A percentile compares a stretch with the other conserved stretches of the same genome.
Evolutionary conservation across 2,797 vertebrate species (phyloP).

Genomic region (Pipistrellus nathusii): DNA sequence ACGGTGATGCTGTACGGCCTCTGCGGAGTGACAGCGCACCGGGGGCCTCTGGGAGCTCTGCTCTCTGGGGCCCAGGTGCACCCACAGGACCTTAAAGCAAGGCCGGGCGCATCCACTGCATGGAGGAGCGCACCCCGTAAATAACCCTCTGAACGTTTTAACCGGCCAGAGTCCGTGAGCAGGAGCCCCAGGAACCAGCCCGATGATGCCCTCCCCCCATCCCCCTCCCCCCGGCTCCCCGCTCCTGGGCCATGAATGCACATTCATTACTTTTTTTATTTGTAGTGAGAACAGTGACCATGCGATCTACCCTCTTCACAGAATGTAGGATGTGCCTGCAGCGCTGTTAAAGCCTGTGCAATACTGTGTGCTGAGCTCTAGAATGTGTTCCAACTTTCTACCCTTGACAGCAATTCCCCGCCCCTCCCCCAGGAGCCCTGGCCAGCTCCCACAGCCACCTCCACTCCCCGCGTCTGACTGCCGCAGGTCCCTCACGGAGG

Average conservation of each 20-base stretch:
- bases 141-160: no score
- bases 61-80: background rate
- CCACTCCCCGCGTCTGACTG: background rate
- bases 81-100: fast-evolving
- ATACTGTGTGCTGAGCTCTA: fast-evolving
- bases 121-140: no score
- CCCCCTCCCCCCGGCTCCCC: background rate
- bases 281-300: background rate
- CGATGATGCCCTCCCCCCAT: fast-evolving
- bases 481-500: fast-evolving
- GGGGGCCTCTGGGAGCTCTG: background rate
- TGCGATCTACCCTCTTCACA: background rate
- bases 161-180: fast-evolving
- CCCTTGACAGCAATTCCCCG: fast-evolving
- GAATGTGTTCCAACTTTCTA: fast-evolving
- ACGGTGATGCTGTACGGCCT: background rate
- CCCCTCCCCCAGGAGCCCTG: fast-evolving
- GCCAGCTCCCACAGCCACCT: background rate
- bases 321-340: fast-evolving
- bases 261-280: background rate
- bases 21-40: background rate
- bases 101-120: no score
- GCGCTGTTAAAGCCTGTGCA: fast-evolving
- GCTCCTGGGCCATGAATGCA: background rate
- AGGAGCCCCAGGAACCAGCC: no score